A percentile compares a stretch with the other conserved stretches of the same genome.
phyloP scores from a whole-genome alignment of 2,797 vertebrate genomes.

The Sebastolobus alascanus region DNA sequence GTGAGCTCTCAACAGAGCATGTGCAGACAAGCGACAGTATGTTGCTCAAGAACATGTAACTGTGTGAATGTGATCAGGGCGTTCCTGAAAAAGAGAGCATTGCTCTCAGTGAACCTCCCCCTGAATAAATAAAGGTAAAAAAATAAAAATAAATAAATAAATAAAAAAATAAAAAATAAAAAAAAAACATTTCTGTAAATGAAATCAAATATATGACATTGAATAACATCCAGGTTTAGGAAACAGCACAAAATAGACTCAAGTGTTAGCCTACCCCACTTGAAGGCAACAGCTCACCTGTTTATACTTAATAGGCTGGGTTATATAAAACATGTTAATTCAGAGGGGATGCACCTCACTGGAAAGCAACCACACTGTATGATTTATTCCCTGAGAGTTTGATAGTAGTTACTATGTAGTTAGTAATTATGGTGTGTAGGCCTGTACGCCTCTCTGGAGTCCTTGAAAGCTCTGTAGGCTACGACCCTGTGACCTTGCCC shows the following conservation, averaged over 20 bases:
- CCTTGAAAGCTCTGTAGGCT: slow-evolving; percentile 28
- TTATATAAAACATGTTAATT: not conserved
- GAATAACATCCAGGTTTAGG: not conserved
- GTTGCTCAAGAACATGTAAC: slow-evolving; percentile 4
- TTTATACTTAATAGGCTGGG: too few species aligned
- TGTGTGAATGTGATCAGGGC: too few species aligned
- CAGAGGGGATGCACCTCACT: not conserved
- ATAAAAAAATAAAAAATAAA: too few species aligned
- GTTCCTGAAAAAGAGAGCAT: too few species aligned
- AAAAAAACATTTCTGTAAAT: not conserved
- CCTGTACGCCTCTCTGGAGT: not conserved
- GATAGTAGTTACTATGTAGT: not conserved
- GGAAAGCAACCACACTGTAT: not conserved
- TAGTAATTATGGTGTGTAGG: not conserved
- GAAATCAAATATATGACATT: not conserved
- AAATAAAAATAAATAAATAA: too few species aligned
- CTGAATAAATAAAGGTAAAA: too few species aligned
- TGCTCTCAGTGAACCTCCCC: too few species aligned
- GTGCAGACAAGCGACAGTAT: slow-evolving; percentile 3
- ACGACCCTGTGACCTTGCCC: slow-evolving; percentile 43
- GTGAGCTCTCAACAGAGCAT: not conserved
- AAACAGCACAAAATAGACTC: not conserved
- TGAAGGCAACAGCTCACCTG: not conserved
- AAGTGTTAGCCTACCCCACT: too few species aligned
- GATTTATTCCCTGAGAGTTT: not conserved